Evolutionary conservation across 2,888 invertebrate genomes (phyloP).

Genomic region (Drosophila neutralis): DNA sequence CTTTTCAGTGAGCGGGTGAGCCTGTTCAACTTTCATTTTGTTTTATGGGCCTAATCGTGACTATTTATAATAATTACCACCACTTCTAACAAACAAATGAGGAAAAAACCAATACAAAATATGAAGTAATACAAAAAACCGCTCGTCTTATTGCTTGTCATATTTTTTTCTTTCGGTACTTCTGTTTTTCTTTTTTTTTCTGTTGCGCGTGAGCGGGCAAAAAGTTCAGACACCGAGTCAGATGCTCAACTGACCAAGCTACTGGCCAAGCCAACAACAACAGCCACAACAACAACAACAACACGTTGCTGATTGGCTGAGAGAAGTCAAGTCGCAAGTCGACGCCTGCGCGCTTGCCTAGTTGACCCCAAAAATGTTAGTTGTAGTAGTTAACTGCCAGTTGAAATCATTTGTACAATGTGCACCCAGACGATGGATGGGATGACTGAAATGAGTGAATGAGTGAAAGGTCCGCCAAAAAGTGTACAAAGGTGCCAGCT

Average conservation of each 20-base stretch:
- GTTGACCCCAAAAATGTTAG: conserved; percentile 55
- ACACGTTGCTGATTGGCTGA: conserved; percentile 25
- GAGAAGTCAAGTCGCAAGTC: conserved; percentile 26
- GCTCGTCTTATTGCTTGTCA: conserved; percentile 22
- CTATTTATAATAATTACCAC: conserved; percentile 76
- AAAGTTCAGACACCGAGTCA: conserved; percentile 42
- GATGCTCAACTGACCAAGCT: conserved; percentile 24
- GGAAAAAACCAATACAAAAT: conserved; percentile 37
- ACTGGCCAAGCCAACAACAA: conserved; percentile 33
- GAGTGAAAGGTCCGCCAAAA: conserved; percentile 43
- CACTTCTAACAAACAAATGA: conserved; percentile 36
- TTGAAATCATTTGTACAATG: conserved; percentile 45
- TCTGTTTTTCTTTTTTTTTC: background rate
- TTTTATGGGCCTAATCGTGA: conserved; percentile 65
- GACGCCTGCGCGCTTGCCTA: conserved; percentile 40
- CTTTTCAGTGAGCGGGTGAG: conserved; percentile 11
- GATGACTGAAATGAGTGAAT: conserved; percentile 12
- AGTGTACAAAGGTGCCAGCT: background rate
- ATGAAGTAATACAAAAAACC: conserved; percentile 29
- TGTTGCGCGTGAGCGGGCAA: conserved; percentile 45
- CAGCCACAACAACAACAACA: background rate
- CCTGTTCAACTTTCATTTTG: conserved; percentile 66
- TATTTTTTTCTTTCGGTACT: conserved; percentile 7
- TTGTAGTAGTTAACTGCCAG: conserved; percentile 39
- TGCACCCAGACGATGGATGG: conserved; percentile 8